Evolutionary conservation across 2,888 invertebrate genomes (phyloP).

Genomic region (Priocnemis perturbator): DNA sequence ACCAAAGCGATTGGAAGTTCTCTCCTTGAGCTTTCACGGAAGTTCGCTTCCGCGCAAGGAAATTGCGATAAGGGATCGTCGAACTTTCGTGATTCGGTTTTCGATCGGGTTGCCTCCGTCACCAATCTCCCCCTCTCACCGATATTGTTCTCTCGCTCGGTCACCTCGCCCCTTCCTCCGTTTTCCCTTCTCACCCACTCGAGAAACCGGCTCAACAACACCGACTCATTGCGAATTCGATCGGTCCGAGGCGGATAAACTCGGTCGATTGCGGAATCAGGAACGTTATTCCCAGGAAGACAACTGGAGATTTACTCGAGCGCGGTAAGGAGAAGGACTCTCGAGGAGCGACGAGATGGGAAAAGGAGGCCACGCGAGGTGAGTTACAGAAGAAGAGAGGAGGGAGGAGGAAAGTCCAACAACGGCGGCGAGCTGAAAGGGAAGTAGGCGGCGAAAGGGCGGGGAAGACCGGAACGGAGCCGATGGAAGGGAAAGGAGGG

Average conservation of each 20-base stretch:
- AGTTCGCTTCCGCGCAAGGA: conserved; percentile 8
- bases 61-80: conserved; percentile 20
- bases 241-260: conserved; percentile 37
- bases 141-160: background rate
- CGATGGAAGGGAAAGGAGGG: conserved; percentile 22
- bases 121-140: background rate
- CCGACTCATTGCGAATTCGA: conserved; percentile 47
- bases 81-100: conserved; percentile 22
- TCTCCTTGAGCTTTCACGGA: conserved; percentile 5
- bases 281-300: conserved; percentile 31
- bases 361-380: conserved; percentile 24
- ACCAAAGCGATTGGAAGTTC: conserved; percentile 4
- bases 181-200: background rate
- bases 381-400: conserved; percentile 17
- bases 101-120: conserved; percentile 25
- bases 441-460: conserved; percentile 16
- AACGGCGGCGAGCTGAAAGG: background rate
- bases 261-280: conserved; percentile 46
- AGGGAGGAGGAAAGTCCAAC: conserved; percentile 11
- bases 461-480: conserved; percentile 10
- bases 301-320: conserved; percentile 52
- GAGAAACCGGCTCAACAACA: background rate
- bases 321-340: conserved; percentile 29
- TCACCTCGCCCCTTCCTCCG: background rate
- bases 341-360: background rate